phyloP scores from a whole-genome alignment of 2,888 invertebrate species.

The Andrena bicolor region DNA sequence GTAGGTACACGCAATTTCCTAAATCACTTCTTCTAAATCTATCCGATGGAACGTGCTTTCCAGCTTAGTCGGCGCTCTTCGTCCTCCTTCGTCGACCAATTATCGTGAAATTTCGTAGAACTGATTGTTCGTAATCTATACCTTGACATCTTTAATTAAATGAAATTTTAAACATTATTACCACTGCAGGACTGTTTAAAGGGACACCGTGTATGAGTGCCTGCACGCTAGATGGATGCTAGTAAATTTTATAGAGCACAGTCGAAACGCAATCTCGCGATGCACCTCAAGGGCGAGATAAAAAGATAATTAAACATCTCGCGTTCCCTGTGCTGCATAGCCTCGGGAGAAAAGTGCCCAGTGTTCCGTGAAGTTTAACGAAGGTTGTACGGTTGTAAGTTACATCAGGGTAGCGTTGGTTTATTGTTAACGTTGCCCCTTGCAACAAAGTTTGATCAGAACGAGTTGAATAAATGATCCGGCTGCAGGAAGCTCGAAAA shows the following conservation, averaged over 20 bases:
- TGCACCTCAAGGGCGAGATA: slow-evolving; percentile 26
- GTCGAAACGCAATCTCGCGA: slow-evolving; percentile 31
- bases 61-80: not conserved
- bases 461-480: slow-evolving; percentile 45
- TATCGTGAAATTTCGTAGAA: not conserved
- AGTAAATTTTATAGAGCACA: slow-evolving; percentile 26
- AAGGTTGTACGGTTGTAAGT: slow-evolving; percentile 21
- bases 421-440: slow-evolving; percentile 34
- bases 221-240: not conserved
- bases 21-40: not conserved
- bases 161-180: not conserved
- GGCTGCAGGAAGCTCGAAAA: not conserved
- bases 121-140: too few relatives aligned
- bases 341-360: not conserved
- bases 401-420: slow-evolving; percentile 6
- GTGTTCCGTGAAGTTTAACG: slow-evolving; percentile 21
- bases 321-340: slow-evolving; percentile 7
- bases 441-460: slow-evolving; percentile 38
- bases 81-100: not conserved
- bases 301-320: slow-evolving; percentile 52
- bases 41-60: not conserved
- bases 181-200: not conserved
- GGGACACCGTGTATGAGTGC: not conserved
- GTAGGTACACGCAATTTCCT: not conserved
- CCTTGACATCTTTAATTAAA: not conserved